Evolutionary conservation across 1,140 invertebrate genomes (phyloP), one percentile per base, ranked within the genome.

Genomic region (Drosophila mayri): DNA sequence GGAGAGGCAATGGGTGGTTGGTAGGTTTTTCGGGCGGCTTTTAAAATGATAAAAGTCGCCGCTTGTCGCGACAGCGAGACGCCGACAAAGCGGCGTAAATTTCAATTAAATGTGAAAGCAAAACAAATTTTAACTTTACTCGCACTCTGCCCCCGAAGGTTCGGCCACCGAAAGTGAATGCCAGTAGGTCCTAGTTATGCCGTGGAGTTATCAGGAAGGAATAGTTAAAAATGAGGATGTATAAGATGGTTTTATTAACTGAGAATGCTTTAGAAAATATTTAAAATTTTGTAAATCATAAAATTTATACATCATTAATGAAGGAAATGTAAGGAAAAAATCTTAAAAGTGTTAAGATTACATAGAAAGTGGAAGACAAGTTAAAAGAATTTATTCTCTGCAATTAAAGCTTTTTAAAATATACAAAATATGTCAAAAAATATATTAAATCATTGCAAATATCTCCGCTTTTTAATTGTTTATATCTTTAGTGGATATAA

Each of bases 41-140:
- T 88, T 85, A 85, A 90, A 88, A 90, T 88, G 85, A 88, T 88
- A 88, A 88, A 88, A 90, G 84, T 88, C 85, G 81, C 85, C 85
- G 77, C 77, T 90, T 90, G 81, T 90, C 86, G 86, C 86, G 86
- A 79, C 86, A 76, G 62, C 60, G 81, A 71, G 85, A 81, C 85
- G 84, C 85, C 84, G 50, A 75, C 84, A 84, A 90, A 90, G 78
- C 81, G 86, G 86, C 81, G 85, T 90, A 90, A 90, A 90, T 90
- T 90, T 90, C 85, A 90, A 90, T 90, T 90, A 90, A 90, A 90
- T 90, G 81, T 90, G 85, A 90, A 90, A 90, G 85, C 85, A 90
- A 90, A 90, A 90, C 85, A 90, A 90, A 90, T 90, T 90, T 90
- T 81, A 85, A 90, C 85, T 88, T 84, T 87, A 35, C 71, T 68